Evolutionary conservation across 2,113 vertebrate species (phyloP).

Genomic region (Piaya cayana): DNA sequence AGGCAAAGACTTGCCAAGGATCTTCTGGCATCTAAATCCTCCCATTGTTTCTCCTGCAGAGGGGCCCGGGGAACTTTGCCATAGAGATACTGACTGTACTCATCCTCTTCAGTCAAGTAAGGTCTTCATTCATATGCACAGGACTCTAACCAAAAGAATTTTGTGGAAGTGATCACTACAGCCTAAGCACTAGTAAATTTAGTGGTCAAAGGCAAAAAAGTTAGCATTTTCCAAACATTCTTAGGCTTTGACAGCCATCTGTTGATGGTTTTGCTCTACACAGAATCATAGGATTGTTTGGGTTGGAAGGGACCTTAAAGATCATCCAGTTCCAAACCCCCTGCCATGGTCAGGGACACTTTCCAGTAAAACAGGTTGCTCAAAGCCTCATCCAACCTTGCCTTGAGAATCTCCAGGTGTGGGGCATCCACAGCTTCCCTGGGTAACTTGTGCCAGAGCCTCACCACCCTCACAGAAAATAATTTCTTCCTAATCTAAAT

Average conservation of each 20-base stretch:
- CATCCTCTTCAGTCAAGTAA: not conserved
- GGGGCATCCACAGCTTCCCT: too few relatives aligned
- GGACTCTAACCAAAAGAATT: not conserved
- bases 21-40: not conserved
- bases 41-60: not conserved
- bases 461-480: too few relatives aligned
- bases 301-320: too few relatives aligned
- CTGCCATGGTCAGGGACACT: too few relatives aligned
- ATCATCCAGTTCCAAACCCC: too few relatives aligned
- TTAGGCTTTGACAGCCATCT: not conserved
- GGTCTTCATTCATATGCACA: not conserved
- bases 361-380: too few relatives aligned
- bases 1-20: not conserved
- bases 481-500: too few relatives aligned
- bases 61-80: not conserved
- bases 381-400: too few relatives aligned
- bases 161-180: not conserved
- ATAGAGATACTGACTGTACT: not conserved
- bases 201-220: not conserved
- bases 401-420: too few relatives aligned
- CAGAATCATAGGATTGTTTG: too few relatives aligned
- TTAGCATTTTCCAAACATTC: not conserved
- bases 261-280: not conserved
- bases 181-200: not conserved
- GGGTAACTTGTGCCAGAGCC: too few relatives aligned